These are phyloP conservation scores for Tridacna gigas DNA, from an alignment of 2,888 invertebrate species.

Conservation along the genomic window DNA sequence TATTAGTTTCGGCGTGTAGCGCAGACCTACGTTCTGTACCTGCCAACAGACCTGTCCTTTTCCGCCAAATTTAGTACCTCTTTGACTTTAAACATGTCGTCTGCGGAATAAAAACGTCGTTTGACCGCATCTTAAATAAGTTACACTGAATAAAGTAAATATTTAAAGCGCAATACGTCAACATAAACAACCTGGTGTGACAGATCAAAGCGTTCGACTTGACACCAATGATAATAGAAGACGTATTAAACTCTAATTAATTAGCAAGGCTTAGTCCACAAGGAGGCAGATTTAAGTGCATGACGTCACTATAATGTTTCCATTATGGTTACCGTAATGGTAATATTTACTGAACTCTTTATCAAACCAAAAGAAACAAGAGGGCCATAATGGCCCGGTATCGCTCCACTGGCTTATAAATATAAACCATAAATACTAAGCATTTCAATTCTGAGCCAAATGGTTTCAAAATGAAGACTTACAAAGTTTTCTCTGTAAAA, in stretches of 20 bases:
- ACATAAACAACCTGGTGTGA: constrained; percentile 51
- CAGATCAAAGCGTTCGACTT: constrained; percentile 52
- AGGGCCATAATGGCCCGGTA: too few species aligned
- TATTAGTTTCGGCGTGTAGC: neutral
- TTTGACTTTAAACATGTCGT: constrained; percentile 35
- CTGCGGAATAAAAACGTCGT: constrained; percentile 43
- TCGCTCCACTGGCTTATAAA: too few species aligned
- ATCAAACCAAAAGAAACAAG: too few species aligned
- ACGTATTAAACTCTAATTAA: constrained; percentile 54
- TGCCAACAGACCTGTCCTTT: constrained; percentile 21
- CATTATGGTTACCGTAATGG: too few species aligned
- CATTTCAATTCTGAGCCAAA: too few species aligned
- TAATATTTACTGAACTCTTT: too few species aligned
- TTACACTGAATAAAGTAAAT: constrained; percentile 45
- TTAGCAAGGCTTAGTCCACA: constrained; percentile 24
- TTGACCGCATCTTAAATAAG: constrained; percentile 33
- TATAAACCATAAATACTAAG: too few species aligned
- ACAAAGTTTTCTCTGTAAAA: too few species aligned
- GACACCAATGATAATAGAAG: constrained; percentile 48
- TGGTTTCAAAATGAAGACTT: too few species aligned
- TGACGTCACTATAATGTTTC: constrained; percentile 9
- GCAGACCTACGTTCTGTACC: constrained; percentile 14
- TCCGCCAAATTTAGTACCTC: constrained; percentile 30
- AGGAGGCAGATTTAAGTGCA: constrained; percentile 3
- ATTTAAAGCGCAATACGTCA: constrained; percentile 57